Conservation (phyloP, 2,797 vertebrate species). For the Myripristis jacobus region DNA sequence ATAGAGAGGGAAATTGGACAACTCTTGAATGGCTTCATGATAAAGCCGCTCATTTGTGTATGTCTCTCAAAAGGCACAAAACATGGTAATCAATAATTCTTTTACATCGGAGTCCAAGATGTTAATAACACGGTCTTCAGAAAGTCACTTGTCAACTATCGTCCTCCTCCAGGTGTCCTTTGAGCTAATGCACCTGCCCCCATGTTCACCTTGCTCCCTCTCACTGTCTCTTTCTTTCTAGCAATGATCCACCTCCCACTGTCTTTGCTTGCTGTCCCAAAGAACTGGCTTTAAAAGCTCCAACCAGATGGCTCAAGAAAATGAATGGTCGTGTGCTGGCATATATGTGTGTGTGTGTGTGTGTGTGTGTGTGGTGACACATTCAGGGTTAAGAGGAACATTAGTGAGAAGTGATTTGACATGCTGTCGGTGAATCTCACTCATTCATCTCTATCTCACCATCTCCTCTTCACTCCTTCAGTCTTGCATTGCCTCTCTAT, state of each 20-base stretch:
- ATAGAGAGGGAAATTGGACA: slow-evolving; percentile 65
- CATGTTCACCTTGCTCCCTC: slow-evolving; percentile 47
- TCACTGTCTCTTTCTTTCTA: slow-evolving; percentile 10
- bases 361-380: slow-evolving; percentile 34
- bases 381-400: slow-evolving; percentile 72
- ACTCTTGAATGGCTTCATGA: slow-evolving; percentile 70
- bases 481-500: slow-evolving; percentile 42
- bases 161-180: slow-evolving; percentile 23
- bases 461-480: slow-evolving; percentile 49
- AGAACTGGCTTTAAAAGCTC: slow-evolving; percentile 68
- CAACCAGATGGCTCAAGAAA: slow-evolving; percentile 62
- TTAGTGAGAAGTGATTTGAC: slow-evolving; percentile 71
- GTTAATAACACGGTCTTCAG: slow-evolving; percentile 38
- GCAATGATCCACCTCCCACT: slow-evolving; percentile 7
- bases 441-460: slow-evolving; percentile 57
- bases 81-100: slow-evolving; percentile 61
- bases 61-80: slow-evolving; percentile 49
- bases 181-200: slow-evolving; percentile 43
- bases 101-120: slow-evolving; percentile 24
- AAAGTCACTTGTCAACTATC: slow-evolving; percentile 15
- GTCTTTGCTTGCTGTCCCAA: slow-evolving; percentile 45
- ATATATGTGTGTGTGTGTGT: slow-evolving; percentile 19
- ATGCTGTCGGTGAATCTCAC: slow-evolving; percentile 57
- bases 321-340: slow-evolving; percentile 44
- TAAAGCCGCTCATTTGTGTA: slow-evolving; percentile 72